Percentiles rank a stretch among this genome's conserved stretches.
These are phyloP conservation scores for Teleogryllus oceanicus DNA, from an alignment of 2,888 invertebrate species.

Conservation along the genomic window DNA sequence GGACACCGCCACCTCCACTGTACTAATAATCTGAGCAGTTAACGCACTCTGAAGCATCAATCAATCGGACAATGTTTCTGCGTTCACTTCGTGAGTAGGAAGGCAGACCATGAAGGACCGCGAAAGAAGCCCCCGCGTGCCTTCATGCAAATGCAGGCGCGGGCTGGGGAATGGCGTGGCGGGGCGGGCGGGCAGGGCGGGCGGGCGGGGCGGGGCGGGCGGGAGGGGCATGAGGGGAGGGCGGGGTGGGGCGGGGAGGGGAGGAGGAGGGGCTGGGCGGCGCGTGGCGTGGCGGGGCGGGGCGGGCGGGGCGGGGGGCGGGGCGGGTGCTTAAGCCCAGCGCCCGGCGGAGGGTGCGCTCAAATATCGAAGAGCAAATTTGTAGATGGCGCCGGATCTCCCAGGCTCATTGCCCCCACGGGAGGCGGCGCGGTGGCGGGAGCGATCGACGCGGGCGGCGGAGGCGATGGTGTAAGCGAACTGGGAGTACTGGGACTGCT, in stretches of 20 bases:
- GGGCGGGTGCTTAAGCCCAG: not conserved
- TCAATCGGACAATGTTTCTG: no score
- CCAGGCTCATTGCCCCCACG: not conserved
- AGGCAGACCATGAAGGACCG: no score
- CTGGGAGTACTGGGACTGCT: no score
- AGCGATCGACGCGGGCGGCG: not conserved
- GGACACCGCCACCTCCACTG: no score
- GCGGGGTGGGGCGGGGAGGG: no score
- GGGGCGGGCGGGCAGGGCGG: not conserved
- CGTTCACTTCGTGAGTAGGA: no score
- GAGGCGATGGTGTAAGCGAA: not conserved
- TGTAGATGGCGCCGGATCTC: not conserved
- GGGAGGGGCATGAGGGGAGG: no score
- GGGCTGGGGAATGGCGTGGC: not conserved
- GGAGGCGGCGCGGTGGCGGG: not conserved
- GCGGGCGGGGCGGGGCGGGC: not conserved
- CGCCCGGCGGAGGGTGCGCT: not conserved
- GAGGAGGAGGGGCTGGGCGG: no score
- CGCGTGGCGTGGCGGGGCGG: not conserved
- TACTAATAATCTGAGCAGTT: no score
- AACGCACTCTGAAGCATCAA: no score
- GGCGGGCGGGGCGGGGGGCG: not conserved
- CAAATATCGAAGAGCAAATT: conserved; percentile 18
- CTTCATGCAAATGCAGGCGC: no score
- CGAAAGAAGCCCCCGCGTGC: no score